phyloP scores from a whole-genome alignment of 2,113 vertebrate species.

The Anoura caudifer region DNA sequence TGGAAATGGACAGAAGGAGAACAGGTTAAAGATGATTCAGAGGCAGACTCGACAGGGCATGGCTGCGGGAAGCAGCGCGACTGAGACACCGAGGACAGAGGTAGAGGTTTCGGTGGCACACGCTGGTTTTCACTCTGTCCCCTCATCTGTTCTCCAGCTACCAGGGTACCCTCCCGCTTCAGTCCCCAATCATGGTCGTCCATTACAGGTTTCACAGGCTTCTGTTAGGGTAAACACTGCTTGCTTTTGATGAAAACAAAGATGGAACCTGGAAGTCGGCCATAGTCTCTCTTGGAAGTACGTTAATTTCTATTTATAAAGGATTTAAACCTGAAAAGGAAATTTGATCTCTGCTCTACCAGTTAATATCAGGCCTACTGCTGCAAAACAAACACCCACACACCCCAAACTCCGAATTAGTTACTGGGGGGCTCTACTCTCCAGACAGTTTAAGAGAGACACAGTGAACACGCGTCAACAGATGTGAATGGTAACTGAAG shows the following conservation, averaged over 20 bases:
- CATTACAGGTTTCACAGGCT: neutral
- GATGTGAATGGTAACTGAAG: neutral
- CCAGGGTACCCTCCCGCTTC: neutral
- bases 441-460: neutral
- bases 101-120: neutral
- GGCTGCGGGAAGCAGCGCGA: neutral
- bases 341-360: neutral
- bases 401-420: neutral
- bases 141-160: neutral
- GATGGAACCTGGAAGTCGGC: neutral
- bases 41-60: neutral
- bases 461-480: neutral
- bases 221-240: neutral
- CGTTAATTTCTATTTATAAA: neutral
- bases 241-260: neutral
- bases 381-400: neutral
- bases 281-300: neutral
- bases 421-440: neutral
- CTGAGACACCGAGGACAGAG: neutral
- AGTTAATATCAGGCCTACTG: neutral
- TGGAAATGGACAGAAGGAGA: neutral
- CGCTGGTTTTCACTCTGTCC: neutral
- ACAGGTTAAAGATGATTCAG: neutral
- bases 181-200: neutral
- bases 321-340: neutral